Conservation (phyloP, 2,797 vertebrate species). For the Trachops cirrhosus region DNA sequence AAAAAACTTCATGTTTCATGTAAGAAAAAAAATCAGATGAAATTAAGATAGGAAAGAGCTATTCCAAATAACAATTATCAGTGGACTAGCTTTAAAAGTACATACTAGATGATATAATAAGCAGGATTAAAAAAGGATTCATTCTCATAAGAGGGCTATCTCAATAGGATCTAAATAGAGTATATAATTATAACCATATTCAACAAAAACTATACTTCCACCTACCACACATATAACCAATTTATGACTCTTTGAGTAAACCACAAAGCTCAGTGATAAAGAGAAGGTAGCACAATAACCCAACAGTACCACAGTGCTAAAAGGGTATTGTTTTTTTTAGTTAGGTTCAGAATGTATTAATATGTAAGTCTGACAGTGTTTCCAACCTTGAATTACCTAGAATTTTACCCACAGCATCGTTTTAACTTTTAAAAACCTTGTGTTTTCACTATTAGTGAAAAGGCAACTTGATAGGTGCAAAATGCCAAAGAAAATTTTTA, state of each 20-base stretch:
- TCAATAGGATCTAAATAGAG: not conserved
- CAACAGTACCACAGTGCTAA: not conserved
- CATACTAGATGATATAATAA: not conserved
- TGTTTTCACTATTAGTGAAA: conserved; percentile 26
- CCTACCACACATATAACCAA: not conserved
- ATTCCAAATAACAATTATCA: conserved; percentile 8
- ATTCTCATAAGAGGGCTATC: not conserved
- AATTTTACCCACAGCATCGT: not conserved
- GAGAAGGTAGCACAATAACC: not conserved
- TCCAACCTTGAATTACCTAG: not conserved
- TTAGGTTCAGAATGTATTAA: not conserved
- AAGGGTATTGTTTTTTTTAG: not conserved
- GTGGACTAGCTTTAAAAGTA: not conserved
- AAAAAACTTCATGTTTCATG: not conserved
- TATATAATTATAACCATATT: not conserved
- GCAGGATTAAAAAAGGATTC: not conserved
- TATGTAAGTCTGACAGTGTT: not conserved
- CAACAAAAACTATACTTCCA: not conserved
- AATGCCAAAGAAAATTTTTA: conserved; percentile 48
- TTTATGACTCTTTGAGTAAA: not conserved
- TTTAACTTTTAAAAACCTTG: not conserved
- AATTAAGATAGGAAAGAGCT: not conserved
- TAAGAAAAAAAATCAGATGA: not conserved
- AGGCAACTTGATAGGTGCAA: conserved; percentile 44
- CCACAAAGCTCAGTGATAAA: not conserved